Percentiles rank a stretch among this genome's conserved stretches.
Evolutionary conservation across 2,888 invertebrate species (phyloP).

Genomic region (Syritta pipiens): DNA sequence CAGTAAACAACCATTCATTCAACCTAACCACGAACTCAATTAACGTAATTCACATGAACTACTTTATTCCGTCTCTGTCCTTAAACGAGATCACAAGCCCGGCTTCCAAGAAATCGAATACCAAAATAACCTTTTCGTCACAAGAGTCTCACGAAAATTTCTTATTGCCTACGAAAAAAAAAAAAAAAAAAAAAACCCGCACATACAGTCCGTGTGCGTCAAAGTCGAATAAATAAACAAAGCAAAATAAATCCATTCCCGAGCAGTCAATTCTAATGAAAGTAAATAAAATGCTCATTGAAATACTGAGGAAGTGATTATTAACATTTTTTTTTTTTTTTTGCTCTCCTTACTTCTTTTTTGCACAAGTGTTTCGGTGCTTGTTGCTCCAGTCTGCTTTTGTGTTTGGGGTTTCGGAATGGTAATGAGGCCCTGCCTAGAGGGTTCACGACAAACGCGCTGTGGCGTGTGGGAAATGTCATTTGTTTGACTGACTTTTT

Average conservation of each 20-base stretch:
- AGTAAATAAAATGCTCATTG: neutral
- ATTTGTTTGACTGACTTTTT: no score
- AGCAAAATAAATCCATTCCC: neutral
- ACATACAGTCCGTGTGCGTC: neutral
- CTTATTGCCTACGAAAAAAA: no score
- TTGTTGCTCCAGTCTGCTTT: neutral
- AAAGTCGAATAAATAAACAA: neutral
- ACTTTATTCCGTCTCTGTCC: neutral
- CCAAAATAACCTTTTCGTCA: conserved; percentile 14
- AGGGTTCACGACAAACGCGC: no score
- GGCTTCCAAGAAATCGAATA: conserved; percentile 26
- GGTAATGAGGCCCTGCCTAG: conserved; percentile 12
- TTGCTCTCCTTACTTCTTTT: no score
- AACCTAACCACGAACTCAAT: no score
- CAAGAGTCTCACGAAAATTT: neutral
- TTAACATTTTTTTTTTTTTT: no score
- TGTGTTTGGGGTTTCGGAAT: no score
- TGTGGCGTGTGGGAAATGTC: no score
- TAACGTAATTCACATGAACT: conserved; percentile 29
- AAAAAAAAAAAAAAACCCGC: no score
- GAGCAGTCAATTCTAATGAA: neutral
- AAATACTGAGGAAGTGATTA: neutral
- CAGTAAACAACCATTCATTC: no score
- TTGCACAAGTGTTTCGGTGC: conserved; percentile 1
- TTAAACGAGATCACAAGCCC: conserved; percentile 1